Percentiles rank a stretch among this genome's conserved stretches.
phyloP scores from a whole-genome alignment of 2,888 invertebrate species.

The Hoplodrina ambigua region DNA sequence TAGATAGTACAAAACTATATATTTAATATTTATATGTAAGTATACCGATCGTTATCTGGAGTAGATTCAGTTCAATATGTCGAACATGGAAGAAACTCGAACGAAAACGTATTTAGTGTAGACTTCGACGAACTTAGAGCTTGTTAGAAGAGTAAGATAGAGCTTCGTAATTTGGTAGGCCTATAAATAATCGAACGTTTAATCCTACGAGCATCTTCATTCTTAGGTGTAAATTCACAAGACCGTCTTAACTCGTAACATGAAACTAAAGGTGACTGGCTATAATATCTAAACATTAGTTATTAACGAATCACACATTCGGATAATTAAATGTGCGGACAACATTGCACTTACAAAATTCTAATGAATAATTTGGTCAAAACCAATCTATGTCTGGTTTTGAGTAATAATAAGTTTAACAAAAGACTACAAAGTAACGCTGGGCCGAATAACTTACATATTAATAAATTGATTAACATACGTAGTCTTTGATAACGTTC shows the following conservation, averaged over 20 bases:
- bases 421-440: constrained; percentile 74
- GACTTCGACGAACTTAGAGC: constrained; percentile 51
- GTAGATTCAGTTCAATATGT: constrained; percentile 57
- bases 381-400: constrained; percentile 84
- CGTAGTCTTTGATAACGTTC: constrained; percentile 85
- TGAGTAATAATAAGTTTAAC: constrained; percentile 68
- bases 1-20: constrained; percentile 60
- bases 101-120: constrained; percentile 42
- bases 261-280: constrained; percentile 83
- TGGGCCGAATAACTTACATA: constrained; percentile 82
- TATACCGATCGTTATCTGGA: constrained; percentile 56
- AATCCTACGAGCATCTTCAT: constrained; percentile 49
- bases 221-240: constrained; percentile 46
- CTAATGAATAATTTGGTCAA: constrained; percentile 68
- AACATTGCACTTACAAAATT: constrained; percentile 58
- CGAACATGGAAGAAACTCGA: constrained; percentile 52
- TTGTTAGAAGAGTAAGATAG: constrained; percentile 57
- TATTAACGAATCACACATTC: constrained; percentile 64
- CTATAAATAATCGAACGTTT: constrained; percentile 36
- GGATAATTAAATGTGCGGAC: constrained; percentile 57
- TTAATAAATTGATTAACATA: constrained; percentile 81
- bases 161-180: constrained; percentile 63
- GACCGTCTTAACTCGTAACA: constrained; percentile 66
- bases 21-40: constrained; percentile 56
- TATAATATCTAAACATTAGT: constrained; percentile 68